phyloP scores from a whole-genome alignment of 2,113 vertebrate genomes.

The Perccottus glenii region DNA sequence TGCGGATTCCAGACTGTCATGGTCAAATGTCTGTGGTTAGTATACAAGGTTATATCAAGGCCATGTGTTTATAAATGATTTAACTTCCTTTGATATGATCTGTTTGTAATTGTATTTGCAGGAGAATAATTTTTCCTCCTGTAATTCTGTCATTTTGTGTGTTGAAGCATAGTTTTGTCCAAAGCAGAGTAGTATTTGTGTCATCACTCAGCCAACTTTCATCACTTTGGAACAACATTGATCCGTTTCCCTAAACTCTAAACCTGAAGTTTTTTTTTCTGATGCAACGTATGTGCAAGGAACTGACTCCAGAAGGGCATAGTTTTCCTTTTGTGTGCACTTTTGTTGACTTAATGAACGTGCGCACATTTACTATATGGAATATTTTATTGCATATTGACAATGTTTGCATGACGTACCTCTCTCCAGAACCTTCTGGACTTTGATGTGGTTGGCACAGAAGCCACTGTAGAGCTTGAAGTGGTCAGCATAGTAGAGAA shows the following conservation, averaged over 20 bases:
- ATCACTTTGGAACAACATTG: conserved; percentile 39
- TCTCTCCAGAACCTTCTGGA: conserved; percentile 97
- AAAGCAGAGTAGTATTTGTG: neutral
- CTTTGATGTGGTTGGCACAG: conserved; percentile 97
- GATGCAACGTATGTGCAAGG: conserved; percentile 59
- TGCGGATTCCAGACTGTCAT: conserved; percentile 7
- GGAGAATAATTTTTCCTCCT: neutral
- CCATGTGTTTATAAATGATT: conserved; percentile 13
- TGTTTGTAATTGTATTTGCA: conserved; percentile 13
- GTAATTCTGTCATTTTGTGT: neutral
- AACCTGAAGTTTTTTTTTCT: conserved; percentile 10
- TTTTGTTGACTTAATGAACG: neutral
- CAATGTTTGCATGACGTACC: conserved; percentile 75
- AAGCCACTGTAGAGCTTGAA: conserved; percentile 99
- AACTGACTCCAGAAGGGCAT: conserved; percentile 2
- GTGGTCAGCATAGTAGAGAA: conserved; percentile 98
- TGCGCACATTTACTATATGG: neutral
- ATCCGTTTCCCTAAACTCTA: conserved; percentile 40
- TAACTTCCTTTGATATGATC: conserved; percentile 21
- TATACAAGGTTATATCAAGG: conserved; percentile 44
- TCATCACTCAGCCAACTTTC: conserved; percentile 23
- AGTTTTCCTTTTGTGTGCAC: neutral
- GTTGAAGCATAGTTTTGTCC: neutral
- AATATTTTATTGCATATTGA: neutral
- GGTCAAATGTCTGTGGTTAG: conserved; percentile 14